These are phyloP conservation scores for Varanus salvator DNA, from an alignment of 2,113 vertebrate genomes.

Conservation along the genomic window DNA sequence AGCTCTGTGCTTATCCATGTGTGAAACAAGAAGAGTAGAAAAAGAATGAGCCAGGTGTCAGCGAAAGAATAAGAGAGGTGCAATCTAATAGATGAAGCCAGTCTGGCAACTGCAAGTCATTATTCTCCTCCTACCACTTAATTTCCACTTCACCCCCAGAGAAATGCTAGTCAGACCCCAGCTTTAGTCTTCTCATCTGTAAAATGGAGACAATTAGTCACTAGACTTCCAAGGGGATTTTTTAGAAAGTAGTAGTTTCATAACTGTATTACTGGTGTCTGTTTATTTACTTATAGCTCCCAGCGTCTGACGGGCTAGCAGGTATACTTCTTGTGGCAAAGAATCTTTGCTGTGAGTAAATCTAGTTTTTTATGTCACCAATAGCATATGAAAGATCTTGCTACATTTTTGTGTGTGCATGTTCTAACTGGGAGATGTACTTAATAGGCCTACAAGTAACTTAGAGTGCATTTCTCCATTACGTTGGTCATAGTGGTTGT, in stretches of 20 bases:
- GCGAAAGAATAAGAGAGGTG: rapidly evolving
- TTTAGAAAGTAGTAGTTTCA: not conserved
- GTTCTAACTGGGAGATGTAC: conserved; percentile 21
- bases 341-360: not conserved
- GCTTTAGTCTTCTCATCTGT: not conserved
- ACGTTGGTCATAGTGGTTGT: conserved; percentile 21
- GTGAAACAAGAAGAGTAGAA: not conserved
- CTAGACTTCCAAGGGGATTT: not conserved
- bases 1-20: not conserved
- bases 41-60: conserved; percentile 1
- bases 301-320: not conserved
- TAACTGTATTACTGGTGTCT: not conserved
- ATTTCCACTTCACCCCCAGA: rapidly evolving
- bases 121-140: not conserved
- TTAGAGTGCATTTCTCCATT: conserved; percentile 34
- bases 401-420: conserved; percentile 3
- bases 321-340: not conserved
- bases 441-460: conserved; percentile 27
- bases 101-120: not conserved
- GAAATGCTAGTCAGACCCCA: not conserved
- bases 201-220: conserved; percentile 7
- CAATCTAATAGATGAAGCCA: rapidly evolving
- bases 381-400: conserved; percentile 30
- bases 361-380: conserved; percentile 24
- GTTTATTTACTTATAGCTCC: not conserved